Conservation (phyloP, 2,113 vertebrate genomes). For the Anoura caudifer region DNA sequence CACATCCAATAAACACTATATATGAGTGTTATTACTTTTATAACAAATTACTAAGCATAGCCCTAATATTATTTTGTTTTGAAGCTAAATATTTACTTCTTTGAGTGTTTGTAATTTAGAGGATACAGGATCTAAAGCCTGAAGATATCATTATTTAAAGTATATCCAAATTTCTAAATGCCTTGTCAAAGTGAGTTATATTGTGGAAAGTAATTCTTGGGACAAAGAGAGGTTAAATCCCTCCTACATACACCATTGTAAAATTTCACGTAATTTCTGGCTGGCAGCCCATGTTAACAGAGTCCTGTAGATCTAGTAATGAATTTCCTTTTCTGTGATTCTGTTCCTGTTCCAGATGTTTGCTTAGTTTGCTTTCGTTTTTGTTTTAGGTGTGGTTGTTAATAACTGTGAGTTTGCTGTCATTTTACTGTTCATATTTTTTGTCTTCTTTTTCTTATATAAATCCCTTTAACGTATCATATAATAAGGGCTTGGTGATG, state of each 20-base stretch:
- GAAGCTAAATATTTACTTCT: not conserved
- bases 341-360: too few relatives aligned
- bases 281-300: not conserved
- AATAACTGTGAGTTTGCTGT: too few relatives aligned
- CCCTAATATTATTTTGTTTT: not conserved
- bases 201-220: constrained; percentile 43
- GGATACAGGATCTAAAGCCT: not conserved
- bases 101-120: not conserved
- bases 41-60: not conserved
- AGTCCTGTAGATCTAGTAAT: not conserved
- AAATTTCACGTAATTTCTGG: constrained; percentile 5
- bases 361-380: too few relatives aligned
- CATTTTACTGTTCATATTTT: too few relatives aligned
- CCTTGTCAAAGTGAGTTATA: constrained; percentile 55
- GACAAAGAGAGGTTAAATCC: constrained; percentile 22
- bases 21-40: not conserved
- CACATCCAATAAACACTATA: not conserved
- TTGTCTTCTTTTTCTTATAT: too few relatives aligned
- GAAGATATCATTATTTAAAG: not conserved
- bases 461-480: too few relatives aligned
- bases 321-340: too few relatives aligned
- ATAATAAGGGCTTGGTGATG: too few relatives aligned
- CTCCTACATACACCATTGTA: not conserved
- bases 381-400: too few relatives aligned
- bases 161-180: constrained; percentile 11